These are phyloP conservation scores for Drosophila demipolita DNA, from an alignment of 2,888 invertebrate species.

Conservation along the genomic window DNA sequence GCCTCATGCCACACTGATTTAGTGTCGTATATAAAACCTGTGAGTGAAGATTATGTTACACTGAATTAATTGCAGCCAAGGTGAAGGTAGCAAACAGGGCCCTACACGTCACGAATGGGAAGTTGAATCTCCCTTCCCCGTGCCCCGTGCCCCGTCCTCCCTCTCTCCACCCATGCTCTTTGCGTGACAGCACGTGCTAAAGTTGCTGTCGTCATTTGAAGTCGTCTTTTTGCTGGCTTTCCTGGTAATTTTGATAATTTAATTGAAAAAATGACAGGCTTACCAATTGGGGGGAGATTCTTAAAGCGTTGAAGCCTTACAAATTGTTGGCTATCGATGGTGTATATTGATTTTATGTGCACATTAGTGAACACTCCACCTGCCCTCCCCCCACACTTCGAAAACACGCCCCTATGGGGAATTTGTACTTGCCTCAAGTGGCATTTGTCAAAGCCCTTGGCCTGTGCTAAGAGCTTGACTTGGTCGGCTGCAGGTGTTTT, in stretches of 20 bases:
- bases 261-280: conserved; percentile 74
- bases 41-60: conserved; percentile 82
- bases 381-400: background rate
- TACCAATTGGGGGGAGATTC: conserved; percentile 15
- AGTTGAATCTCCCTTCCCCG: conserved; percentile 9
- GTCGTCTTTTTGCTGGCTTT: conserved; percentile 36
- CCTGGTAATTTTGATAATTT: conserved; percentile 72
- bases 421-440: conserved; percentile 55
- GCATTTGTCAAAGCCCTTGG: conserved; percentile 11
- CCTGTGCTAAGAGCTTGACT: conserved; percentile 11
- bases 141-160: background rate
- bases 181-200: conserved; percentile 74
- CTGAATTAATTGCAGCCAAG: conserved; percentile 80
- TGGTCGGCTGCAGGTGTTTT: conserved; percentile 31
- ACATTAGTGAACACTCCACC: conserved; percentile 14
- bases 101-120: conserved; percentile 21
- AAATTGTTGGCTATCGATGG: conserved; percentile 51
- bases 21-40: conserved; percentile 78
- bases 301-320: conserved; percentile 58
- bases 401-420: background rate
- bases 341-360: conserved; percentile 55
- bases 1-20: conserved; percentile 67
- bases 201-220: conserved; percentile 42
- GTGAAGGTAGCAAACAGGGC: conserved; percentile 65
- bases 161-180: background rate